phyloP scores from a whole-genome alignment of 2,888 invertebrate species.

The Trichogramma dendrolimi region DNA sequence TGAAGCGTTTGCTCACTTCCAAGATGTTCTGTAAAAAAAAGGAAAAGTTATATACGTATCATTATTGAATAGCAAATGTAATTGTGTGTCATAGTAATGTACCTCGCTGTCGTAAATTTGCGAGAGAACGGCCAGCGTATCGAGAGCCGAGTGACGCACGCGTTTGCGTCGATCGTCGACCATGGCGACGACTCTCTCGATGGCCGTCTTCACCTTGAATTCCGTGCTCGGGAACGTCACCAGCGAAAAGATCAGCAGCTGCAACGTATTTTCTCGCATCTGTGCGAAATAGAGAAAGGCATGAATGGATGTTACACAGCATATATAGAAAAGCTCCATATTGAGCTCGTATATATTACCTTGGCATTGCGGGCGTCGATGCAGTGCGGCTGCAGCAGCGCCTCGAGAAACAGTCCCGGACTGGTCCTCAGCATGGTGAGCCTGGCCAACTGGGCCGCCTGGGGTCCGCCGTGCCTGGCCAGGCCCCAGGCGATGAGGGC shows the following conservation, averaged over 20 bases:
- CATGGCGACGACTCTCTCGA: constrained; percentile 43
- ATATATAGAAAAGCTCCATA: too few species aligned
- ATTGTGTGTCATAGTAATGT: not conserved
- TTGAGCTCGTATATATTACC: constrained; percentile 29
- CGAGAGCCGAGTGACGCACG: constrained; percentile 74
- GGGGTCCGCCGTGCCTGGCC: constrained; percentile 54
- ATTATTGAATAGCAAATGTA: not conserved
- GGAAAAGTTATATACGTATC: constrained; percentile 6
- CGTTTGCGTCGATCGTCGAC: constrained; percentile 63
- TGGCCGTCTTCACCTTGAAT: constrained; percentile 44
- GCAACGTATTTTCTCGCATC: constrained; percentile 71
- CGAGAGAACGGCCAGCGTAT: constrained; percentile 73
- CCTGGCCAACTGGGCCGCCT: constrained; percentile 50
- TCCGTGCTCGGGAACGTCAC: constrained; percentile 76
- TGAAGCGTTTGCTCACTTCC: constrained; percentile 60
- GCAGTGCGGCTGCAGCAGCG: constrained; percentile 53
- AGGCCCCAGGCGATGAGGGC: constrained; percentile 52
- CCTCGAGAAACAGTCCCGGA: constrained; percentile 56
- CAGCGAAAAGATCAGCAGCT: constrained; percentile 71
- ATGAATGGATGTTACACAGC: too few species aligned
- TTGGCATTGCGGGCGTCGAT: constrained; percentile 47
- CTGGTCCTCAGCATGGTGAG: constrained; percentile 53
- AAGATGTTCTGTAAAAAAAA: constrained; percentile 53
- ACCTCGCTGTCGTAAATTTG: constrained; percentile 57
- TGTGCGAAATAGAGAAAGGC: constrained; percentile 38